Evolutionary conservation across 2,797 vertebrate species (phyloP), one percentile per base, ranked within the genome.

Genomic region (Pygocentrus nattereri): DNA sequence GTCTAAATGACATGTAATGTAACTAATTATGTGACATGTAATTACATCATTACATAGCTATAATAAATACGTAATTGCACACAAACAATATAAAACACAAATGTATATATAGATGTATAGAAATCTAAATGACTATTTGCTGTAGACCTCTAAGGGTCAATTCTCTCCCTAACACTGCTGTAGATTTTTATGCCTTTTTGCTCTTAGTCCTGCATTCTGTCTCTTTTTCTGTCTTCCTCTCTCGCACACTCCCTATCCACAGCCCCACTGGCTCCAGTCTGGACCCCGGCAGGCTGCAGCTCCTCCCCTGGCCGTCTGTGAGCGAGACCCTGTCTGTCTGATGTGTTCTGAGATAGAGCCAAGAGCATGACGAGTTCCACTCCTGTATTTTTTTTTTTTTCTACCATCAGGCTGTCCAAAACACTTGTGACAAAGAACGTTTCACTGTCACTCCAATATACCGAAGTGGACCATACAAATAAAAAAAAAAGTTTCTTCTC

Each of bases 291-390:
- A 81, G 79, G 65, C 76, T 49, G 80, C 83, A 38, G 76, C 81
- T 74, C 70, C 82, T 84, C 84, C 77, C 62, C 67, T 79, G 80
- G 62, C 68, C 75, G 85, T 84, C 82, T 82, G 61, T 76, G 69
- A 41, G 74, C 68, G 50, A 80, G 74, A 79, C 84, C 74, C 78
- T 74, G 79, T 85, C 85, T 85, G 77, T 82, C 78, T 85, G 83
- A 80, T 74, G 79, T 30, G n/a, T 50, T 56, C 83, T 78, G 79
- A 81, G 82, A 85, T 77, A 65, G n/a, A 83, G 81, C 83, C 78
- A 87, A 80, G 79, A 81, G 59, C 61, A 84, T 44, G 50, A 78
- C 76, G 73, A 79, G 67, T 82, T 74, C 80, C 75, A 73, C 76
- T 81, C 79, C 84, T 69, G 44, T 7, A 25, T 58, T 83, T 47